Base-by-base conservation (phyloP, 53 echinoderm and acorn worm genomes). In the Holothuria scabra region DNA sequence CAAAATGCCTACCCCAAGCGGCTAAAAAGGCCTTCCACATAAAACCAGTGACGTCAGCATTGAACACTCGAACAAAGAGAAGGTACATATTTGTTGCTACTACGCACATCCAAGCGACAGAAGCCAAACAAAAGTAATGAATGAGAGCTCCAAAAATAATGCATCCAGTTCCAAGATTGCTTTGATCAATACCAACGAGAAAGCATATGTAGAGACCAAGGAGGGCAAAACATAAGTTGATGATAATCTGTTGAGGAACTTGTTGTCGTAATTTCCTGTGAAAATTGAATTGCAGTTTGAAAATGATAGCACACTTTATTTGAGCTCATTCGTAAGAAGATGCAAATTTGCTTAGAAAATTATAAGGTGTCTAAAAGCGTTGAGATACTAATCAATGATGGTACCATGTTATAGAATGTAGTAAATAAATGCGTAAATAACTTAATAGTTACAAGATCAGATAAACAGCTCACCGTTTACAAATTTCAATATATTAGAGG, bases 1-100 rank as follows among this genome's bases (percentile, higher is more conserved):
- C 0, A 41, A 41, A 41, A 41, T 41, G 10, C 86, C 62, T 86
- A 95, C 95, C 93, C 95, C 95, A 95, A 11, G 88, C 93, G 12
- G 68, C 34, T 30, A 89, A 25, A 21, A 65, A 59, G 0, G 89
- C 87, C 57, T 68, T 89, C 18, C 83, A 32, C 81, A 93, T 60
- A 34, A 87, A 95, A 33, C 74, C 32, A 9, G 89, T 60, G 9
- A 93, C 85, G 25, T 87, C 80, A n/a, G 84, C 85, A 65, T 86
- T 85, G 46, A 87, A 80, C 23, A 95, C 81, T 26, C 24, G 81
- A 58, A 95, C 93, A 57, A 95, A 95, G 61, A 91, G 86, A 13
- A 93, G 69, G 79, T 95, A 95, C 95, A 95, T 95, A 56, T 93
- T 91, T 25, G 87, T 65, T 56, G 95, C 93, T 32, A 93, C 93